phyloP scores from a whole-genome alignment of 2,797 vertebrate genomes.

The Chrysocyon brachyurus region DNA sequence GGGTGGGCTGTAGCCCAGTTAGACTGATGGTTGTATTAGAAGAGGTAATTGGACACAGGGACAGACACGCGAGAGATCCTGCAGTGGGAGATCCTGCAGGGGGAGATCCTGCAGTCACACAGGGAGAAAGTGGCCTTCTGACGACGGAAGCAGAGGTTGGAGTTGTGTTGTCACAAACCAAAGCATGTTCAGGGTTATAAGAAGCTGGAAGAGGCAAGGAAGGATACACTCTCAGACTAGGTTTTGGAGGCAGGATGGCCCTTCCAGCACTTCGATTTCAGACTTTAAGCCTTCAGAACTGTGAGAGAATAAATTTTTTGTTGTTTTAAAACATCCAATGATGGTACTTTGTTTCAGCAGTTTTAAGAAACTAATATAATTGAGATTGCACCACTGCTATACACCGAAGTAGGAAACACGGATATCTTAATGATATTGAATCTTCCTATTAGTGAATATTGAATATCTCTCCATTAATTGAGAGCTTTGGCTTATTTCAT shows the following conservation, averaged over 20 bases:
- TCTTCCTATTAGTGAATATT: not conserved
- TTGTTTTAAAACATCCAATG: not conserved
- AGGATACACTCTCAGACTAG: not conserved
- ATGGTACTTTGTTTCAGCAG: not conserved
- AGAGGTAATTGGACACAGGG: not conserved
- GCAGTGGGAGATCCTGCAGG: not conserved
- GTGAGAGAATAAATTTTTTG: not conserved
- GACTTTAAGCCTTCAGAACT: not conserved
- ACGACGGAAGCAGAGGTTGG: not conserved
- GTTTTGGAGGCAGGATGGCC: not conserved
- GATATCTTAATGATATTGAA: too few relatives aligned
- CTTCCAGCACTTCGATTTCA: not conserved
- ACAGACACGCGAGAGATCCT: not conserved
- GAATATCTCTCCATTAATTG: not conserved
- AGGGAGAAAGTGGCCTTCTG: not conserved
- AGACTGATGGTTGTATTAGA: not conserved
- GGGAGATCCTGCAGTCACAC: not conserved
- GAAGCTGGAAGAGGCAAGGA: not conserved
- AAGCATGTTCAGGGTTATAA: not conserved
- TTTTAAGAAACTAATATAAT: not conserved
- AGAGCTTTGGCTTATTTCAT: not conserved
- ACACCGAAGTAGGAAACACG: not conserved
- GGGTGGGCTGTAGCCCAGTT: not conserved
- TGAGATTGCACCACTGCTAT: fast-evolving
- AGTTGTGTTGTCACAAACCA: not conserved